A percentile compares a stretch with the other conserved stretches of the same genome.
phyloP scores from a whole-genome alignment of 1,140 invertebrate species.

The Listronotus bonariensis region DNA sequence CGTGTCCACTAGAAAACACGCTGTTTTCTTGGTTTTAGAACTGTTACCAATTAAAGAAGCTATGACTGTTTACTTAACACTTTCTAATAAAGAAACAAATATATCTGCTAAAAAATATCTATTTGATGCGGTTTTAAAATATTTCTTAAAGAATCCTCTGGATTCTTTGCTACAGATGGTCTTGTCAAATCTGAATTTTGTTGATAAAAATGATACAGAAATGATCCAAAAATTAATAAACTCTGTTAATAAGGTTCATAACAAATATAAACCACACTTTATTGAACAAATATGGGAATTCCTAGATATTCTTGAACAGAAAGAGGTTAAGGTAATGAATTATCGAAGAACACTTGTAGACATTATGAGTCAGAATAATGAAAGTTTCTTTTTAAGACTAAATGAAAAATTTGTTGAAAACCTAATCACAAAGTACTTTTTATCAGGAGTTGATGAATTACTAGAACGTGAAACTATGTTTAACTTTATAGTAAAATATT shows the following conservation, averaged over 20 bases:
- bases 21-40: conserved; percentile 8
- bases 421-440: conserved; percentile 7
- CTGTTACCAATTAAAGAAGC: conserved; percentile 1
- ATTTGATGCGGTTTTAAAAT: conserved; percentile 13
- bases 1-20: conserved; percentile 27
- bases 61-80: not conserved
- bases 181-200: not conserved
- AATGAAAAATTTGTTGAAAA: conserved; percentile 1
- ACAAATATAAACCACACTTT: conserved; percentile 3
- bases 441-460: not conserved
- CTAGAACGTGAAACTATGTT: not conserved
- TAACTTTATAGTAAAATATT: conserved; percentile 13
- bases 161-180: conserved; percentile 8
- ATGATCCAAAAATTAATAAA: conserved; percentile 3
- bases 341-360: not conserved
- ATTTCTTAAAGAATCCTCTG: conserved; percentile 19
- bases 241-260: not conserved
- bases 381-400: conserved; percentile 2
- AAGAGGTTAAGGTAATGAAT: conserved; percentile 6
- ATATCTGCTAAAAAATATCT: conserved; percentile 15
- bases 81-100: conserved; percentile 16
- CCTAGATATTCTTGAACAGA: conserved; percentile 4
- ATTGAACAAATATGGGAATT: conserved; percentile 9
- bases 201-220: conserved; percentile 22
- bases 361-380: not conserved